Evolutionary conservation across 2,888 invertebrate species (phyloP).

Genomic region (Dasysyrphus tricinctus): DNA sequence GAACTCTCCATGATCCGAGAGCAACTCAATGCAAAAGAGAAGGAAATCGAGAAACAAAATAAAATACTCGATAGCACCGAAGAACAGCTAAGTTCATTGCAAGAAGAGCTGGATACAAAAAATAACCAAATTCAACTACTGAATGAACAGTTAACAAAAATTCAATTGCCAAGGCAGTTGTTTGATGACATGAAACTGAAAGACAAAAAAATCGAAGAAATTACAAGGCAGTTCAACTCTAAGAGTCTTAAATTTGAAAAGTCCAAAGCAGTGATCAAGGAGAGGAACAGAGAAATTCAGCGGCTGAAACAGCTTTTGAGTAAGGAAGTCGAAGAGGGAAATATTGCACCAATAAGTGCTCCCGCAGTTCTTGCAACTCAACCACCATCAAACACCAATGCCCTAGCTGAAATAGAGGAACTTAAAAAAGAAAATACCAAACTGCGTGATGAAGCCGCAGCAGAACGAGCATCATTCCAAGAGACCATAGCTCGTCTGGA

Average conservation of each 20-base stretch:
- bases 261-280: slow-evolving; percentile 84
- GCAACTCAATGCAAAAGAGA: slow-evolving; percentile 55
- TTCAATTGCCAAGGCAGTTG: slow-evolving; percentile 43
- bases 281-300: slow-evolving; percentile 85
- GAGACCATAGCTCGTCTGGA: slow-evolving; percentile 80
- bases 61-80: slow-evolving; percentile 56
- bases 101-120: slow-evolving; percentile 83
- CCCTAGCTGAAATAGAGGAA: slow-evolving; percentile 71
- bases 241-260: slow-evolving; percentile 85
- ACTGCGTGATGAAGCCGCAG: slow-evolving; percentile 76
- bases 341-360: slow-evolving; percentile 60
- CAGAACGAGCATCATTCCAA: slow-evolving; percentile 80
- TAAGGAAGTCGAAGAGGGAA: slow-evolving; percentile 78
- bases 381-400: slow-evolving; percentile 20
- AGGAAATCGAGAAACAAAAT: slow-evolving; percentile 60
- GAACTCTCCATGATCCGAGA: slow-evolving; percentile 54
- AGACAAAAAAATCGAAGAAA: slow-evolving; percentile 83
- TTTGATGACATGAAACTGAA: slow-evolving; percentile 70
- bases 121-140: slow-evolving; percentile 83
- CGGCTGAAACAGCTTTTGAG: slow-evolving; percentile 78
- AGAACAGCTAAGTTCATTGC: slow-evolving; percentile 78
- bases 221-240: slow-evolving; percentile 84
- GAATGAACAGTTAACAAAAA: slow-evolving; percentile 82
- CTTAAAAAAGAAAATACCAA: slow-evolving; percentile 77
- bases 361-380: slow-evolving; percentile 43